Percentiles rank a stretch among this genome's conserved stretches.
phyloP scores from a whole-genome alignment of 2,113 vertebrate species.

The Phycodurus eques region DNA sequence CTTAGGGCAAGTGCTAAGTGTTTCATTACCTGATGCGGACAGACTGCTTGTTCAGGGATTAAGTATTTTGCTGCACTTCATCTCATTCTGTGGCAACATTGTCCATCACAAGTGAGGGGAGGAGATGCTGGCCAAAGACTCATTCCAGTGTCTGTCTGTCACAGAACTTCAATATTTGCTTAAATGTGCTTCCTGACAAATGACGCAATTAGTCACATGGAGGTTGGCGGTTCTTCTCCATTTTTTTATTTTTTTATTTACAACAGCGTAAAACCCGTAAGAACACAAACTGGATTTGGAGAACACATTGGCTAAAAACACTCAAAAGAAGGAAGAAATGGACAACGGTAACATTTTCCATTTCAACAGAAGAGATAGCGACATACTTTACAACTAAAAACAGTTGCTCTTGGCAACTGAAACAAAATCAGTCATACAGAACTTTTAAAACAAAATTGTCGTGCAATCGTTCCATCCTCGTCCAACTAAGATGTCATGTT shows the following conservation, averaged over 20 bases:
- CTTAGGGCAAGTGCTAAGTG: not conserved
- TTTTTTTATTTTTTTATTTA: not conserved
- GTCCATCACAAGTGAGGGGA: not conserved
- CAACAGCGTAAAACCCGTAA: not conserved
- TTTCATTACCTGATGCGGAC: conserved; percentile 34
- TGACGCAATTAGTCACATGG: conserved; percentile 15
- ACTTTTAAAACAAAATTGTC: conserved; percentile 36
- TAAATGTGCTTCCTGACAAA: conserved; percentile 8
- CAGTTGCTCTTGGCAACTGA: conserved; percentile 36
- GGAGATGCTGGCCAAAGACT: not conserved
- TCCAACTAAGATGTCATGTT: conserved; percentile 7
- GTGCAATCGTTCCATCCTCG: conserved; percentile 28
- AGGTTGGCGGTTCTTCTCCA: not conserved
- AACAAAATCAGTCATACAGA: conserved; percentile 17
- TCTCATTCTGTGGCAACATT: not conserved
- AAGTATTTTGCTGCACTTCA: not conserved
- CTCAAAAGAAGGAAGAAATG: conserved; percentile 44
- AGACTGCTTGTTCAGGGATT: not conserved
- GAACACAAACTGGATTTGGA: not conserved
- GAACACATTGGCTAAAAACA: conserved; percentile 40
- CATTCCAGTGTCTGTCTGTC: not conserved
- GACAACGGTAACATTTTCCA: conserved; percentile 30
- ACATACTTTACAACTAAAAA: conserved; percentile 51
- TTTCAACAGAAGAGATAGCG: conserved; percentile 48
- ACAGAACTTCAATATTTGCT: conserved; percentile 23